Percentiles rank a stretch among this genome's conserved stretches.
Evolutionary conservation across 2,888 invertebrate species (phyloP).

Genomic region (Megamerina dolium): DNA sequence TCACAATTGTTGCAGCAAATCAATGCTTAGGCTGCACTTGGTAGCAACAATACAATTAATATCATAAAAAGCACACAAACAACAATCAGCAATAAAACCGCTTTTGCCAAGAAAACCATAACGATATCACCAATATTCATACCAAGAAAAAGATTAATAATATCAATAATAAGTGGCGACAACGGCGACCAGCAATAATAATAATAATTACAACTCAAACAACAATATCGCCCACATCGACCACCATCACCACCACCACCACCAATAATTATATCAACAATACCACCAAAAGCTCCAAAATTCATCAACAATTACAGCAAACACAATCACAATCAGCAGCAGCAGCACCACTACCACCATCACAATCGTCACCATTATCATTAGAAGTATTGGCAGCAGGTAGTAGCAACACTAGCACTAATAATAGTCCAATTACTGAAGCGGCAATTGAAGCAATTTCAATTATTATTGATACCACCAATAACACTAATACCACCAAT

Average conservation of each 20-base stretch:
- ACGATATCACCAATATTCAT: no score
- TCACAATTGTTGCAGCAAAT: no score
- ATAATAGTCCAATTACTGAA: constrained; percentile 10
- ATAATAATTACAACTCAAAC: background rate
- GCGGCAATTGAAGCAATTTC: constrained; percentile 11
- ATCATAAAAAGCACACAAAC: no score
- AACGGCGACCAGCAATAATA: background rate
- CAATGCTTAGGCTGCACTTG: no score
- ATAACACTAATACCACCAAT: constrained; percentile 2
- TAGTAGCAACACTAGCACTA: no score
- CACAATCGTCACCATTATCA: no score
- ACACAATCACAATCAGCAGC: background rate
- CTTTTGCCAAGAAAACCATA: no score
- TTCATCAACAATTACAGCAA: constrained; percentile 5
- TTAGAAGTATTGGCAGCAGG: no score
- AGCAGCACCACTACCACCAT: background rate
- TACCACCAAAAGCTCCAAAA: constrained; percentile 3
- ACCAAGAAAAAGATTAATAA: no score
- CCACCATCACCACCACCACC: background rate
- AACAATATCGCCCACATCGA: background rate
- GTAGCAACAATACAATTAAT: no score
- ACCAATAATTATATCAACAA: background rate
- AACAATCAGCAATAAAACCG: background rate
- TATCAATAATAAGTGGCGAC: no score
- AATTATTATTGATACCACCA: background rate